Evolutionary conservation across 2,113 vertebrate species (phyloP).

Genomic region (Laticauda colubrina): DNA sequence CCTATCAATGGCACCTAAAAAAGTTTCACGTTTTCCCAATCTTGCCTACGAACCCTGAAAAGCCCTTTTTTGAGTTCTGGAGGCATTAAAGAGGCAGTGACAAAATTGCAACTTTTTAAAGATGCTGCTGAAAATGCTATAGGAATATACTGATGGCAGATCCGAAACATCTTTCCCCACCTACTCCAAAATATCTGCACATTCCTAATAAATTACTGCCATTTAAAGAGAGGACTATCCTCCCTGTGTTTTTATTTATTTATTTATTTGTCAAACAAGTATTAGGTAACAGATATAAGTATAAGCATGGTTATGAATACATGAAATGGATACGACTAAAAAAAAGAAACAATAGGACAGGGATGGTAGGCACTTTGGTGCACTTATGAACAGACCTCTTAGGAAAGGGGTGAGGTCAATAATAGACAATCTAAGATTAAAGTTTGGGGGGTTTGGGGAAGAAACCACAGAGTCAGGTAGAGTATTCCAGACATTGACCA

Average conservation of each 20-base stretch:
- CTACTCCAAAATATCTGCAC: not conserved
- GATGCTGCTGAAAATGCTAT: not conserved
- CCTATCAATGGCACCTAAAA: not conserved
- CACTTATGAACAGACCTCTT: too few relatives aligned
- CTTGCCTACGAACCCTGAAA: not conserved
- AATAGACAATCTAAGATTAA: too few relatives aligned
- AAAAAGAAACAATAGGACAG: too few relatives aligned
- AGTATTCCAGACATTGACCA: too few relatives aligned
- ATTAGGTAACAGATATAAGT: too few relatives aligned
- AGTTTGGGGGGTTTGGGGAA: too few relatives aligned
- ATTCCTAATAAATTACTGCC: not conserved
- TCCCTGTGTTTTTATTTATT: not conserved
- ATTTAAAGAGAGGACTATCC: not conserved
- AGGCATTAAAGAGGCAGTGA: not conserved
- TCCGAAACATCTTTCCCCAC: not conserved
- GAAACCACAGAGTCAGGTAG: too few relatives aligned
- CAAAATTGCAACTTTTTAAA: not conserved
- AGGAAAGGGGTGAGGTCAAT: too few relatives aligned
- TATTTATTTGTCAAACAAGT: too few relatives aligned
- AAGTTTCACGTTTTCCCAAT: not conserved
- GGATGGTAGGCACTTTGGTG: too few relatives aligned
- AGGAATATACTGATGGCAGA: not conserved
- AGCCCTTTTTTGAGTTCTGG: not conserved
- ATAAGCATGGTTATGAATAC: too few relatives aligned
- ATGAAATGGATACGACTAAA: too few relatives aligned